These are phyloP conservation scores for Cryptoleucopteryx plumbea DNA, from an alignment of 2,113 vertebrate species.

Conservation along the genomic window DNA sequence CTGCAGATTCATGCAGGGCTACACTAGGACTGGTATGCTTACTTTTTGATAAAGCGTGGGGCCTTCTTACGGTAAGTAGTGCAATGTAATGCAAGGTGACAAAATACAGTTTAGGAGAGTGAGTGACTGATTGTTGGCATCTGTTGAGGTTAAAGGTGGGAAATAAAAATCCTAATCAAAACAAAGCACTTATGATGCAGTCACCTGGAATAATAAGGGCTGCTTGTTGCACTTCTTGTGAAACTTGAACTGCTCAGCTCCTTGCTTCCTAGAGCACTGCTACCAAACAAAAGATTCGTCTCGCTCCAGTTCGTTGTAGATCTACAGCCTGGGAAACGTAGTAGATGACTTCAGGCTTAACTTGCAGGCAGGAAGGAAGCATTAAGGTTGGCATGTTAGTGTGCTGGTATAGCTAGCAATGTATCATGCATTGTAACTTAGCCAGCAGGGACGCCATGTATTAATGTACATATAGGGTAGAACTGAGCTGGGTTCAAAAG, in stretches of 20 bases:
- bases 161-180: conserved; percentile 3
- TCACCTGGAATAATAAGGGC: conserved; percentile 48
- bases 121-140: not conserved
- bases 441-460: accelerated
- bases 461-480: accelerated
- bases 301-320: accelerated
- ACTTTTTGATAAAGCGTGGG: not conserved
- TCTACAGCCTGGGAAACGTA: not conserved
- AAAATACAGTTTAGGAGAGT: not conserved
- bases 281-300: not conserved
- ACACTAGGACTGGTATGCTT: not conserved
- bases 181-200: conserved; percentile 9
- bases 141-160: conserved; percentile 38
- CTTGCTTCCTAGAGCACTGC: not conserved
- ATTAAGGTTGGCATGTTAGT: not conserved
- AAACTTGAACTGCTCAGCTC: not conserved
- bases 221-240: not conserved
- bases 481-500: not conserved
- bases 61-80: not conserved
- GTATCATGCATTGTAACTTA: not conserved
- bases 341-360: not conserved
- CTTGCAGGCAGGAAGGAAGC: not conserved
- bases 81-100: not conserved
- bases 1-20: not conserved
- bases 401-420: not conserved